A percentile compares a stretch with the other conserved stretches of the same genome.
These are phyloP conservation scores for Pavo muticus DNA, from an alignment of 2,113 vertebrate genomes.

Conservation along the genomic window DNA sequence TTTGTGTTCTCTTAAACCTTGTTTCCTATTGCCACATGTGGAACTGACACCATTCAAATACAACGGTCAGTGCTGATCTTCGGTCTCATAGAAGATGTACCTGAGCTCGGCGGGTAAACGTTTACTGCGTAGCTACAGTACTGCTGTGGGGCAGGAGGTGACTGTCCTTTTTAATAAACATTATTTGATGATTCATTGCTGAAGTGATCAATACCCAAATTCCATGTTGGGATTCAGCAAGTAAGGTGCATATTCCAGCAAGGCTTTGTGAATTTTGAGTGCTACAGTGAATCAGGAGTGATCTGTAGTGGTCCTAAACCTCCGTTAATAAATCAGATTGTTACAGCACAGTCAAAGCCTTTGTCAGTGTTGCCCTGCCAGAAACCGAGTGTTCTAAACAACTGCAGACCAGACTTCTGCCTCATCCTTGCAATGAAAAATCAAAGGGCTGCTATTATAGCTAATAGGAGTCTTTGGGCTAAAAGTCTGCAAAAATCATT, in stretches of 20 bases:
- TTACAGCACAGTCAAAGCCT: not conserved
- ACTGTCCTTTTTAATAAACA: not conserved
- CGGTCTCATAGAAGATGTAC: accelerated
- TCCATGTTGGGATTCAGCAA: not conserved
- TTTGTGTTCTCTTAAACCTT: not conserved
- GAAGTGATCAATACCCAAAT: not conserved
- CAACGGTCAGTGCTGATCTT: not conserved
- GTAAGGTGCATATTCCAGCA: not conserved
- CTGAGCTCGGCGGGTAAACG: not conserved
- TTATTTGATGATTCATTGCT: not conserved
- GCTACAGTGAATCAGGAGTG: not conserved
- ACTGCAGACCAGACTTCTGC: not conserved
- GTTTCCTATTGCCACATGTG: not conserved
- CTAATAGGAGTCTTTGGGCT: not conserved
- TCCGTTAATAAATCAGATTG: not conserved
- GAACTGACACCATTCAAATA: not conserved
- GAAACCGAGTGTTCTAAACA: not conserved
- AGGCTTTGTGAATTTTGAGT: not conserved
- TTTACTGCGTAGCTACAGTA: not conserved
- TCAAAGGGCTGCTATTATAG: not conserved
- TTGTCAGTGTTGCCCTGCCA: not conserved
- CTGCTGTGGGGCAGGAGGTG: not conserved
- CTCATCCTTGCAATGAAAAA: not conserved
- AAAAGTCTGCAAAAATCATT: slow-evolving; percentile 3
- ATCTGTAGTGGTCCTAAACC: not conserved